Evolutionary conservation across 1,140 invertebrate species (phyloP).

Genomic region (Bombus superbus): DNA sequence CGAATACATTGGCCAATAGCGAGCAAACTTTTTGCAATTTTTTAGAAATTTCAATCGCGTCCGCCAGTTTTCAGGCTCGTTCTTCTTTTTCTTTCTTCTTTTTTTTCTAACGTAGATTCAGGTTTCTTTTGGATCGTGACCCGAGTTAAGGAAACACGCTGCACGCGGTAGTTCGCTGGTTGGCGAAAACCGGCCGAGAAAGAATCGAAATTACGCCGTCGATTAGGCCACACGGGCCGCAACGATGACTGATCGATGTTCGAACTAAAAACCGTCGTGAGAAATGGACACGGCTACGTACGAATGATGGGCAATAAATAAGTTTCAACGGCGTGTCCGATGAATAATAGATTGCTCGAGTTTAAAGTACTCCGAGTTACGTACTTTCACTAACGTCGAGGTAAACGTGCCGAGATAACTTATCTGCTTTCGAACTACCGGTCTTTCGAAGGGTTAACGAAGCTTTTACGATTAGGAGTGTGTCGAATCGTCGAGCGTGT

Average conservation of each 20-base stretch:
- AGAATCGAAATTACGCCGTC: not conserved
- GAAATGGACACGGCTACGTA: conserved; percentile 1
- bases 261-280: not conserved
- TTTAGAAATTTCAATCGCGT: no score
- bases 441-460: conserved; percentile 38
- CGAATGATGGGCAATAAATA: conserved; percentile 38
- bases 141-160: not conserved
- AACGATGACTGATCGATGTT: conserved; percentile 5
- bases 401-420: not conserved
- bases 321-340: conserved; percentile 1
- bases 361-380: conserved; percentile 9
- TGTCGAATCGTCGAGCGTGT: not conserved
- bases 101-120: no score
- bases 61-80: no score
- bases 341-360: conserved; percentile 41
- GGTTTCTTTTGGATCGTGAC: not conserved
- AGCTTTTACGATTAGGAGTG: not conserved
- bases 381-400: conserved; percentile 20
- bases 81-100: no score
- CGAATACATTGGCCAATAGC: no score
- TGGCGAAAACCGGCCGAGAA: not conserved
- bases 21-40: no score
- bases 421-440: conserved; percentile 15
- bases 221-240: not conserved
- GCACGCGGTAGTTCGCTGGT: not conserved